Percentiles rank a stretch among this genome's conserved stretches.
Conservation (phyloP, 1,140 invertebrate genomes). For the Pseudomyrmex sp. region DNA sequence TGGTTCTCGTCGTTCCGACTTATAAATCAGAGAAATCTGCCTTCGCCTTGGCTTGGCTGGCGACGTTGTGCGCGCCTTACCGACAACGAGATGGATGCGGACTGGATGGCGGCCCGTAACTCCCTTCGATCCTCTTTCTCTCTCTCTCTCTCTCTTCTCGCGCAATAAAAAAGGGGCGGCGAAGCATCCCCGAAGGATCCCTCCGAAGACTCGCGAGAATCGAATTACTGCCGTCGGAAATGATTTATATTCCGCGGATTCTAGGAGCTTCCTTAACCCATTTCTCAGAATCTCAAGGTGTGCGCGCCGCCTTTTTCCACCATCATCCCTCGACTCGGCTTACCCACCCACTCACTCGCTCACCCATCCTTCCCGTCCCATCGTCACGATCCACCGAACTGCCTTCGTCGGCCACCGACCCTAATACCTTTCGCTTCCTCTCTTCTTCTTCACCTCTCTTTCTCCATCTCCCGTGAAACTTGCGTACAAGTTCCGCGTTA, state of each 20-base stretch:
- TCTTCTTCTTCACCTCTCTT: constrained; percentile 7
- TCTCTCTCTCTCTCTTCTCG: neutral
- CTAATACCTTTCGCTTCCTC: neutral
- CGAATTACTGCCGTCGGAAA: constrained; percentile 73
- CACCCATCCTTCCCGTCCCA: too few species aligned
- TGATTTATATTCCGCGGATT: constrained; percentile 75
- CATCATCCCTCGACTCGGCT: neutral
- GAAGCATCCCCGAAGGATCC: constrained; percentile 26
- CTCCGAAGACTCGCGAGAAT: constrained; percentile 68
- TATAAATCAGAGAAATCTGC: constrained; percentile 52
- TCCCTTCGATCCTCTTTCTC: constrained; percentile 35
- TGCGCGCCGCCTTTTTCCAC: constrained; percentile 42
- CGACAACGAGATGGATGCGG: constrained; percentile 41
- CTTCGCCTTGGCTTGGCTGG: neutral
- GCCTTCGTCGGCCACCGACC: constrained; percentile 17
- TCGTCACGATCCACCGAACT: constrained; percentile 14
- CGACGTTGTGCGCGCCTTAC: neutral
- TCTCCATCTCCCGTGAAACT: constrained; percentile 56
- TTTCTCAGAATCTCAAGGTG: constrained; percentile 70
- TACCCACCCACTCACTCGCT: too few species aligned
- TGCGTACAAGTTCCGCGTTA: constrained; percentile 67
- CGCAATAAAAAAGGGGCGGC: constrained; percentile 46
- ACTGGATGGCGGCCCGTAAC: constrained; percentile 44
- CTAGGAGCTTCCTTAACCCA: constrained; percentile 73
- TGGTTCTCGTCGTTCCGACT: neutral